phyloP scores from a whole-genome alignment of 1,140 invertebrate species.

The Mycetomoellerius zeteki region DNA sequence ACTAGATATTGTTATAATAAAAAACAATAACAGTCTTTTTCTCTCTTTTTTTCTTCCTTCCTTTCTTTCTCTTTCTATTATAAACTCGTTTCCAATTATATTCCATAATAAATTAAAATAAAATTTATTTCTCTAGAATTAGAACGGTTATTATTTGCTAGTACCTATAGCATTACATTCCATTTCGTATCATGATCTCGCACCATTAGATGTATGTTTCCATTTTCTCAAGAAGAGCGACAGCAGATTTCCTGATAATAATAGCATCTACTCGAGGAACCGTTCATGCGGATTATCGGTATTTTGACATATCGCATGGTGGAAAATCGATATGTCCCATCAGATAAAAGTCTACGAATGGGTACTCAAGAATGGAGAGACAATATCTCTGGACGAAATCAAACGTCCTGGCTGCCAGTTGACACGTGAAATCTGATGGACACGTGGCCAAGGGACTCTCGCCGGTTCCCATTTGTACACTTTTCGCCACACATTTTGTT shows the following conservation, averaged over 20 bases:
- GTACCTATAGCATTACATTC: not conserved
- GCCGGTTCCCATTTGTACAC: constrained; percentile 52
- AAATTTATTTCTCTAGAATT: constrained; percentile 14
- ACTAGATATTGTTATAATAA: not conserved
- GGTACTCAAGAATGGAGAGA: constrained; percentile 60
- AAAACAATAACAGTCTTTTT: not conserved
- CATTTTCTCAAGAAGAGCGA: constrained; percentile 43
- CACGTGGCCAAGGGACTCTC: constrained; percentile 21
- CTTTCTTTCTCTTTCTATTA: not conserved
- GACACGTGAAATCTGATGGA: constrained; percentile 72
- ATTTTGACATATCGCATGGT: constrained; percentile 58
- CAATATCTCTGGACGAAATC: constrained; percentile 73
- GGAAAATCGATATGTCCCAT: constrained; percentile 71
- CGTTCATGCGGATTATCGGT: constrained; percentile 65
- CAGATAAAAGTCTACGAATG: constrained; percentile 71
- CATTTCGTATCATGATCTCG: not conserved
- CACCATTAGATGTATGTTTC: constrained; percentile 19
- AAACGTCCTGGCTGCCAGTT: constrained; percentile 53
- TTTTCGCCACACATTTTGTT: constrained; percentile 45
- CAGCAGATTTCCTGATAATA: constrained; percentile 46
- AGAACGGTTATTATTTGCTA: not conserved
- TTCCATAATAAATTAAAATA: constrained; percentile 1
- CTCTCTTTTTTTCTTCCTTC: not conserved
- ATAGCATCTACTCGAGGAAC: constrained; percentile 33
- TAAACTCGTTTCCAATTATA: not conserved